Conservation (phyloP, 2,113 vertebrate species). For the Corythoichthys intestinalis region DNA sequence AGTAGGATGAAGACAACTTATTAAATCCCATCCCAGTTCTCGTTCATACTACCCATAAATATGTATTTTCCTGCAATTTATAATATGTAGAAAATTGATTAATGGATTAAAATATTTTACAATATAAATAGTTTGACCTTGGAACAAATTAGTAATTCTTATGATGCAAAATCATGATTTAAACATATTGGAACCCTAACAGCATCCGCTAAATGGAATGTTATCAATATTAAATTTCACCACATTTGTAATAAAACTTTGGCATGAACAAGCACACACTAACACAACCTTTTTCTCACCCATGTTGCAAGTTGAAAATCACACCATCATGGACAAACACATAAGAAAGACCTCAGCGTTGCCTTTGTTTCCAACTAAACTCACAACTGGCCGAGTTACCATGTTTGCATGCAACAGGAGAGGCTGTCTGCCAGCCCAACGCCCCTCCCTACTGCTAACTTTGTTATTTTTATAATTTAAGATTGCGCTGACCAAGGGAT, state of each 20-base stretch:
- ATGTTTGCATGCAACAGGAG: conserved; percentile 50
- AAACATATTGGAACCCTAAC: no score
- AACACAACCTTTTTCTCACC: conserved; percentile 13
- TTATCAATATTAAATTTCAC: background rate
- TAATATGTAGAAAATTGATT: no score
- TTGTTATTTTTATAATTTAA: conserved; percentile 63
- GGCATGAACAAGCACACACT: conserved; percentile 7
- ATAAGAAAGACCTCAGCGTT: conserved; percentile 5
- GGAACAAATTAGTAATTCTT: no score
- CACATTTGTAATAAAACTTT: background rate
- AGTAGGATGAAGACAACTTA: no score
- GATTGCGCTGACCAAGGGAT: conserved; percentile 22
- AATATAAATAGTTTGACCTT: no score
- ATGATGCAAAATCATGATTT: no score
- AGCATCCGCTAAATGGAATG: no score
- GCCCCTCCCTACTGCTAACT: conserved; percentile 23
- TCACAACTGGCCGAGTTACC: conserved; percentile 22
- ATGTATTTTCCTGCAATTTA: no score
- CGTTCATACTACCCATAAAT: no score
- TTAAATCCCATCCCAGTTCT: no score
- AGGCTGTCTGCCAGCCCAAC: conserved; percentile 13
- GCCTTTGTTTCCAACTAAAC: conserved; percentile 51
- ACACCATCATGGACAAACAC: conserved; percentile 4
- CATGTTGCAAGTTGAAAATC: conserved; percentile 11
- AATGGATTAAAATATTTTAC: no score